Evolutionary conservation across 2,113 vertebrate species (phyloP).

Genomic region (Mionectes macconnelli): DNA sequence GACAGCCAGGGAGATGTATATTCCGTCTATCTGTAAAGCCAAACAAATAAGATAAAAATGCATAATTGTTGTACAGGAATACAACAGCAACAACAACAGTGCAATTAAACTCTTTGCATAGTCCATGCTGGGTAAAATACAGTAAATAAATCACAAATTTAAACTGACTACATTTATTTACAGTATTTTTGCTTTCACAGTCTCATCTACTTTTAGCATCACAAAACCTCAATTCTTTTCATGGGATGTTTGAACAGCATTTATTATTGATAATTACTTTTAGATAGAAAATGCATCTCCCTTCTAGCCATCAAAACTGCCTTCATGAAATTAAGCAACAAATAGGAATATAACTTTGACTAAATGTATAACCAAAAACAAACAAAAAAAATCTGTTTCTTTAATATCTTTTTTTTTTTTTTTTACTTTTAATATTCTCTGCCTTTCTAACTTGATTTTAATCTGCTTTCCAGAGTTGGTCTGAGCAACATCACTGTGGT

Average conservation of each 20-base stretch:
- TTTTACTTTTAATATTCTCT: neutral
- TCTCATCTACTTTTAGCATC: neutral
- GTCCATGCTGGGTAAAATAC: neutral
- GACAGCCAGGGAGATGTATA: neutral
- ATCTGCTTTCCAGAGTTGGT: neutral
- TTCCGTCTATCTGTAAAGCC: neutral
- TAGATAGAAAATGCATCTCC: neutral
- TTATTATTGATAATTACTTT: neutral
- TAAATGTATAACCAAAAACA: neutral
- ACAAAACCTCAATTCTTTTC: neutral
- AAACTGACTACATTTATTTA: neutral
- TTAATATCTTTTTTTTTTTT: neutral
- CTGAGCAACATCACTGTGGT: neutral
- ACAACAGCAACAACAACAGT: neutral
- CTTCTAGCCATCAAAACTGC: neutral
- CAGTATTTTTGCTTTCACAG: neutral
- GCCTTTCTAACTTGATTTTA: neutral
- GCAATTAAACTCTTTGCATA: neutral
- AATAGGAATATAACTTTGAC: neutral
- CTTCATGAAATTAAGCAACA: neutral
- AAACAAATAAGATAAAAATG: neutral
- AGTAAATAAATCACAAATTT: neutral
- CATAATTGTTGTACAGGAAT: neutral
- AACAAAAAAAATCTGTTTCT: neutral
- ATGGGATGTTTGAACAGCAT: neutral